Percentiles rank a stretch among this genome's conserved stretches.
phyloP scores from a whole-genome alignment of 2,888 invertebrate genomes.

The Dicycla oo region DNA sequence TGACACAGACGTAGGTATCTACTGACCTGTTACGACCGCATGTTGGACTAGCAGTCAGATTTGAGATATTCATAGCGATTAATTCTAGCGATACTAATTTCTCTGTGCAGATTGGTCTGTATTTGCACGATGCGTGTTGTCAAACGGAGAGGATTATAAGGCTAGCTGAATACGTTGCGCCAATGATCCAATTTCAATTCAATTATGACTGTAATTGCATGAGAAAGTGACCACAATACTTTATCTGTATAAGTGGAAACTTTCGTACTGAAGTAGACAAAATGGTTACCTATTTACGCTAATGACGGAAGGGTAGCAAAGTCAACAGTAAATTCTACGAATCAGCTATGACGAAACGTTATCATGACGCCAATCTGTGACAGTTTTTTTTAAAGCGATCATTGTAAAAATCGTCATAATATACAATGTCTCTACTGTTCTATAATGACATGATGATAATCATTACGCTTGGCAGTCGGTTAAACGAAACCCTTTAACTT shows the following conservation, averaged over 20 bases:
- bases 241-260: neutral
- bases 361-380: neutral
- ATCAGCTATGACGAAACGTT: neutral
- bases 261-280: neutral
- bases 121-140: too few species aligned
- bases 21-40: neutral
- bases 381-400: too few species aligned
- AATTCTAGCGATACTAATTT: neutral
- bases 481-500: neutral
- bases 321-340: neutral
- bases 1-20: neutral
- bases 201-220: neutral
- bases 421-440: too few species aligned
- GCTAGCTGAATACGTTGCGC: neutral
- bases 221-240: neutral
- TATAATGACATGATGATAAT: neutral
- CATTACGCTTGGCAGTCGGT: neutral
- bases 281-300: too few species aligned
- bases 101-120: neutral
- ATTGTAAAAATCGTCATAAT: too few species aligned
- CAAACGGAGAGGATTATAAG: too few species aligned
- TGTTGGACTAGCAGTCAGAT: neutral
- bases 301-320: neutral
- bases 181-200: neutral
- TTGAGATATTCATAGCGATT: too few species aligned